Evolutionary conservation across 2,888 invertebrate species (phyloP), one percentile per base, ranked within the genome.

Genomic region (Catocala sponsa): DNA sequence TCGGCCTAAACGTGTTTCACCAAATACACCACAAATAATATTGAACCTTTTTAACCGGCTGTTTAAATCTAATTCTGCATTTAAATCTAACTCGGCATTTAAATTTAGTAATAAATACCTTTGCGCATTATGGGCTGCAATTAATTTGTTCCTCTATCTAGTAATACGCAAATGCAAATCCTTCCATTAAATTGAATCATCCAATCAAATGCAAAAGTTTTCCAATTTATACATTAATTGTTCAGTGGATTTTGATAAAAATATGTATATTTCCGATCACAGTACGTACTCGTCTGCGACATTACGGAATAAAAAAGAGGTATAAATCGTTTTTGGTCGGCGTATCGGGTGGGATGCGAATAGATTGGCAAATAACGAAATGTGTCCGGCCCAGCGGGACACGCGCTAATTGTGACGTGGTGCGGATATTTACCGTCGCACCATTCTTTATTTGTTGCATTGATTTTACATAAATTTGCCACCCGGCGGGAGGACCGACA

Each of bases 321-420:
- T 48, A 53, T 54, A 67, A 70, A 63, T 59, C 50, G 55, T 55
- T 72, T 72, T 65, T 77, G 63, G 68, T 66, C 41, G 59, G 46
- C 46, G 55, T 65, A 67, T 59, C 59, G 60, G 57, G 15, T 13
- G 49, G 59, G 46, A 70, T 55, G 64, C 57, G 63, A 68, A 75
- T 74, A 74, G 70, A 78, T 78, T 73, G 75, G 77, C 69, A 75
- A 80, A 81, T 69, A 83, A 73, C 74, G 78, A 76, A 83, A 79
- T 68, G 72, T 68, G 75, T 71, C 61, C 65, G 70, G 65, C 77
- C 75, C 81, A 74, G 72, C 76, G 82, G 83, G 86, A 76, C 58
- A 63, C 70, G 56, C 67, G 74, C 82, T 88, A 88, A 88, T 88
- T 86, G 87, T 85, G 81, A 83, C 80, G 76, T 78, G 79, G 70